Evolutionary conservation across 2,113 vertebrate species (phyloP).

Genomic region (Engraulis encrasicolus): DNA sequence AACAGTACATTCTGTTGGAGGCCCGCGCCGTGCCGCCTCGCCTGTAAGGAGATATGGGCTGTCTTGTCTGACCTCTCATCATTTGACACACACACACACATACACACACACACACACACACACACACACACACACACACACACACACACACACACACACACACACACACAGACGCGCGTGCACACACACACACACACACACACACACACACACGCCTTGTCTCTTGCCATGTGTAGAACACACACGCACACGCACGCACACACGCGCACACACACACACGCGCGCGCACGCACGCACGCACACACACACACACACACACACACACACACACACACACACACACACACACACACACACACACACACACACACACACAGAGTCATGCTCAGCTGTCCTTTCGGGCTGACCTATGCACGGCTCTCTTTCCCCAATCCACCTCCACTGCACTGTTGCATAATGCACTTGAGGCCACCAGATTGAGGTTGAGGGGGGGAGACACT

Average conservation of each 20-base stretch:
- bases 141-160: constrained; percentile 54
- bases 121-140: constrained; percentile 52
- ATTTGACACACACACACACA: too few species aligned
- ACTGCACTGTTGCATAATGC: constrained; percentile 73
- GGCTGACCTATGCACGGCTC: constrained; percentile 51
- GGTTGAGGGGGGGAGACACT: constrained; percentile 68
- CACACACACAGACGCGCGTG: not conserved
- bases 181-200: constrained; percentile 51
- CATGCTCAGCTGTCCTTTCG: constrained; percentile 44
- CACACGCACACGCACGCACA: too few species aligned
- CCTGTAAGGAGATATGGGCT: not conserved
- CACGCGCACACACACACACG: too few species aligned
- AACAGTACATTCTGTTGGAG: not conserved
- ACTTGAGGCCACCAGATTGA: constrained; percentile 61
- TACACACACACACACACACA: constrained; percentile 48
- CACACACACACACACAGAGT: constrained; percentile 46
- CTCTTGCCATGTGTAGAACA: too few species aligned
- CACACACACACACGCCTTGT: constrained; percentile 53
- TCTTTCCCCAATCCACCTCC: constrained; percentile 35
- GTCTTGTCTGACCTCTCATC: not conserved
- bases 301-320: not conserved
- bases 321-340: not conserved
- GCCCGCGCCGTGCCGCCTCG: not conserved
- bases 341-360: not conserved
- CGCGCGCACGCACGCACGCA: too few species aligned